Evolutionary conservation across 2,797 vertebrate genomes (phyloP), one percentile per base, ranked within the genome.

Genomic region (Scarus forsteni): DNA sequence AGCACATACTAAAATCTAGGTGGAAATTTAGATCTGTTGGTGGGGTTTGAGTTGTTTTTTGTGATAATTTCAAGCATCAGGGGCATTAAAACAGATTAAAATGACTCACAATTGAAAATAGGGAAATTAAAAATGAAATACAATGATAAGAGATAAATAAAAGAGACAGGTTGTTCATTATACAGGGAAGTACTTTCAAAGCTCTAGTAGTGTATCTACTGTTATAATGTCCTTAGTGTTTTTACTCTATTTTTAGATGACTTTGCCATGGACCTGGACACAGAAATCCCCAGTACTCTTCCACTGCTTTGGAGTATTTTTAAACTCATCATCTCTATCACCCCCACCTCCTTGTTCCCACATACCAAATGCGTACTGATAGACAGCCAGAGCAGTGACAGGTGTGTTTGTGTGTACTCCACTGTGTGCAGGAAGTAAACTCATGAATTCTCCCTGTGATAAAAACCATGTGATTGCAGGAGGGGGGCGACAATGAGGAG

Each of bases 211-310:
- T 44, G 50, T 73, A 58, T 50, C 69, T 68, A 66, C 55, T 76
- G 64, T 75, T 65, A 61, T 85, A 69, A 85, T 62, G 85, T 72
- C 76, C 65, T 92, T 63, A 75, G 73, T 89, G 87, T 87, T 86
- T 81, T 83, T 50, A 59, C 0, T 10, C 75, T 92, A 91, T 92
- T 91, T 88, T 89, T 88, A 89, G 84, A 88, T 78, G 84, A 91
- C 91, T 91, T 91, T 92, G 89, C 46, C 70, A 70, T 18, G 12
- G 86, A 88, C 80, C 73, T 84, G 71, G 64, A 66, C 60, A 40
- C 75, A 81, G 81, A 90, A 89, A 89, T 82, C 70, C 83, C 77
- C 58, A 3, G 63, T 70, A 66, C 68, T 85, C 83, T 79, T 85
- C 77, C 62, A 85, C 65, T 12, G 60, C 83, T 79, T 68, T 7